phyloP scores from a whole-genome alignment of 2,888 invertebrate species.

The Drosophila monieri region DNA sequence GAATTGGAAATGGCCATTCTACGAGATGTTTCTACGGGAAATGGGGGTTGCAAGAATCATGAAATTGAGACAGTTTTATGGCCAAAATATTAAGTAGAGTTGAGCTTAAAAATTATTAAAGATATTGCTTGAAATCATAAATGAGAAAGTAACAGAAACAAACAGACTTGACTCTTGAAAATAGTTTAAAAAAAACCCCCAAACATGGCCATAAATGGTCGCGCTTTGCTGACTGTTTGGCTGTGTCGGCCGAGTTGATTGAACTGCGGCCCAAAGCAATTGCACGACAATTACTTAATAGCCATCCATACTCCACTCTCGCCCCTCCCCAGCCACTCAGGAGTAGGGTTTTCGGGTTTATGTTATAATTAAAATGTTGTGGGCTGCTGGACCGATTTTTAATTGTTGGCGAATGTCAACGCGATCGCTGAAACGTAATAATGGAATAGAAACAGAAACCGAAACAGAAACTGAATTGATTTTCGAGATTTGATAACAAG shows the following conservation, averaged over 20 bases:
- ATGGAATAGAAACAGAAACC: constrained; percentile 7
- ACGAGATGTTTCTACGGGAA: constrained; percentile 37
- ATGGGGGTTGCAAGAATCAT: neutral
- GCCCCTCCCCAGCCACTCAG: too few species aligned
- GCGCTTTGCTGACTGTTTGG: constrained; percentile 28
- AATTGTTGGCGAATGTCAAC: constrained; percentile 37
- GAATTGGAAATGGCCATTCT: neutral
- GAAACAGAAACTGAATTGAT: constrained; percentile 14
- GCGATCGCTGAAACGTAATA: constrained; percentile 24
- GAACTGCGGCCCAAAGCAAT: constrained; percentile 35
- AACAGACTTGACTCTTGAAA: too few species aligned
- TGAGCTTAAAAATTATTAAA: too few species aligned
- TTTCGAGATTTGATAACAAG: constrained; percentile 19
- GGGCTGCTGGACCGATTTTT: neutral
- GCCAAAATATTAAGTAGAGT: too few species aligned
- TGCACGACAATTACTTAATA: constrained; percentile 43
- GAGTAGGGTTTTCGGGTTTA: too few species aligned
- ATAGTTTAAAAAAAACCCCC: too few species aligned
- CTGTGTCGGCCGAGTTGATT: constrained; percentile 34
- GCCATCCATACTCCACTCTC: too few species aligned
- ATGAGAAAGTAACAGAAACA: too few species aligned
- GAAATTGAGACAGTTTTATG: too few species aligned
- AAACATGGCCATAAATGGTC: constrained; percentile 8
- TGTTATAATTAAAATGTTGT: constrained; percentile 35
- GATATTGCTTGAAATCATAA: too few species aligned